These are phyloP conservation scores for Oryctolagus cuniculus DNA, from an alignment of 2,113 vertebrate genomes.

Conservation along the genomic window mOryCun1.1 NC_091434.1:1962001-1962500, in stretches of 20 bases:
- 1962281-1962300: not conserved
- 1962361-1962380: not conserved
- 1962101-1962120: too few species aligned
- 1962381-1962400: not conserved
- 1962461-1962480: too few species aligned
- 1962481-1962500: too few species aligned
- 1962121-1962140: too few species aligned
- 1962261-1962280: not conserved
- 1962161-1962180: accelerated
- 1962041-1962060: not conserved
- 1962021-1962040: not conserved
- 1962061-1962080: not conserved
- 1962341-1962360: too few species aligned
- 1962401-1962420: too few species aligned
- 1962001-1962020: not conserved
- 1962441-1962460: too few species aligned
- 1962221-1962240: not conserved
- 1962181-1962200: accelerated
- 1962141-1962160: too few species aligned
- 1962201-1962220: not conserved
- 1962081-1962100: not conserved
- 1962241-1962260: not conserved
- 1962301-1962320: not conserved
- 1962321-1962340: not conserved
- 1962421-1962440: too few species aligned